A percentile compares a stretch with the other conserved stretches of the same genome.
phyloP scores from a whole-genome alignment of 2,797 vertebrate genomes.

The Sarcoramphus papa region DNA sequence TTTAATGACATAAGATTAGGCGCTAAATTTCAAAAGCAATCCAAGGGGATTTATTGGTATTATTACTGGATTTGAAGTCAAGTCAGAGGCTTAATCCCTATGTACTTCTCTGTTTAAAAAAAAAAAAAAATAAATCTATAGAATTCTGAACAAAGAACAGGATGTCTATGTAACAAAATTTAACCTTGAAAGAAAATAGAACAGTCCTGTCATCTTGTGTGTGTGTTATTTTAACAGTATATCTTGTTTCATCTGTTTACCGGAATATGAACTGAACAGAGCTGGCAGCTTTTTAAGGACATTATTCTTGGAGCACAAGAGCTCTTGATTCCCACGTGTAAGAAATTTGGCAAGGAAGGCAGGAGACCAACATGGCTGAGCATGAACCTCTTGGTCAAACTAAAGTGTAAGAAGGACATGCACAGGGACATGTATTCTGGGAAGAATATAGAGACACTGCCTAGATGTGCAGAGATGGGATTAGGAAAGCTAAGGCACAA shows the following conservation, averaged over 20 bases:
- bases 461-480: accelerated
- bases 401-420: background rate
- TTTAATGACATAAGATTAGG: background rate
- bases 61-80: background rate
- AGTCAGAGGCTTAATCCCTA: background rate
- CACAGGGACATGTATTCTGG: background rate
- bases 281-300: background rate
- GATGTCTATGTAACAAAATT: background rate
- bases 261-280: background rate
- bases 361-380: background rate
- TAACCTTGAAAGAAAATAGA: background rate
- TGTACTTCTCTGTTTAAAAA: background rate
- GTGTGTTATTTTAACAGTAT: background rate
- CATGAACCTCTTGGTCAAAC: background rate
- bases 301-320: background rate
- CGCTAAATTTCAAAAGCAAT: background rate
- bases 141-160: background rate
- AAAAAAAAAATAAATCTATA: background rate
- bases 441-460: background rate
- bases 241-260: background rate
- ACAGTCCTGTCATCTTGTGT: background rate
- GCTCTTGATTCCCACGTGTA: background rate
- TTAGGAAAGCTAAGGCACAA: background rate
- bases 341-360: background rate
- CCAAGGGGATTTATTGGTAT: background rate